Evolutionary conservation across 1,140 invertebrate species (phyloP).

Genomic region (Lepidurus couesii): DNA sequence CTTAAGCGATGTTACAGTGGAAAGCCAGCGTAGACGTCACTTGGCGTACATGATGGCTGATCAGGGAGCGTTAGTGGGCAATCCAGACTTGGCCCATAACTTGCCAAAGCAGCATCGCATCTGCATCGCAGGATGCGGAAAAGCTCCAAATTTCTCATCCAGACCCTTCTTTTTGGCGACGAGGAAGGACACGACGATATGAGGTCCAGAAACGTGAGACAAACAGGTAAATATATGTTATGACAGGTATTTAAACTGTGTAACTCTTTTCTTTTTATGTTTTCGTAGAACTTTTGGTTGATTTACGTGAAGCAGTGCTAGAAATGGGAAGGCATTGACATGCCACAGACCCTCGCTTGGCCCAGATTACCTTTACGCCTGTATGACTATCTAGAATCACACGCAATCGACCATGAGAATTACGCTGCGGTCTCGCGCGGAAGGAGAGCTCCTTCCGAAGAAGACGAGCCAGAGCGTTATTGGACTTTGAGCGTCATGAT

Average conservation of each 20-base stretch:
- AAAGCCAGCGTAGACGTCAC: slow-evolving; percentile 83
- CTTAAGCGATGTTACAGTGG: slow-evolving; percentile 76
- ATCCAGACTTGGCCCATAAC: slow-evolving; percentile 80
- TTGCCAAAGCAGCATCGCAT: slow-evolving; percentile 88
- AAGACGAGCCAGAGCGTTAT: slow-evolving; percentile 85
- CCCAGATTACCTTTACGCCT: slow-evolving; percentile 70
- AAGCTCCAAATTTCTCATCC: slow-evolving; percentile 82
- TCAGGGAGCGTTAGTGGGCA: slow-evolving; percentile 83
- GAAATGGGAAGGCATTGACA: slow-evolving; percentile 77
- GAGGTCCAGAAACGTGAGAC: slow-evolving; percentile 94
- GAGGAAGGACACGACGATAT: slow-evolving; percentile 69
- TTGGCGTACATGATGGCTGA: slow-evolving; percentile 94
- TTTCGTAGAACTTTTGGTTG: slow-evolving; percentile 79
- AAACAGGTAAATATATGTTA: slow-evolving; percentile 57
- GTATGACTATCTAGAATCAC: slow-evolving; percentile 95
- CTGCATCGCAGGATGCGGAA: slow-evolving; percentile 64
- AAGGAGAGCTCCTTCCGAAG: too few species aligned
- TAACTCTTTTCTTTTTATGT: slow-evolving; percentile 30
- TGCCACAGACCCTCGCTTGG: slow-evolving; percentile 64
- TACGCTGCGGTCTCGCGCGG: slow-evolving; percentile 86
- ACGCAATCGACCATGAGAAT: slow-evolving; percentile 86
- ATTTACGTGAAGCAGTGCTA: slow-evolving; percentile 89
- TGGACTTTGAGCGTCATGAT: slow-evolving; percentile 96
- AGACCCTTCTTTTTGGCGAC: slow-evolving; percentile 79
- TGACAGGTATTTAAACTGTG: not conserved